Percentiles rank a stretch among this genome's conserved stretches.
These are phyloP conservation scores for Cotesia chilonis DNA, from an alignment of 1,140 invertebrate species.

Conservation along the genomic window DNA sequence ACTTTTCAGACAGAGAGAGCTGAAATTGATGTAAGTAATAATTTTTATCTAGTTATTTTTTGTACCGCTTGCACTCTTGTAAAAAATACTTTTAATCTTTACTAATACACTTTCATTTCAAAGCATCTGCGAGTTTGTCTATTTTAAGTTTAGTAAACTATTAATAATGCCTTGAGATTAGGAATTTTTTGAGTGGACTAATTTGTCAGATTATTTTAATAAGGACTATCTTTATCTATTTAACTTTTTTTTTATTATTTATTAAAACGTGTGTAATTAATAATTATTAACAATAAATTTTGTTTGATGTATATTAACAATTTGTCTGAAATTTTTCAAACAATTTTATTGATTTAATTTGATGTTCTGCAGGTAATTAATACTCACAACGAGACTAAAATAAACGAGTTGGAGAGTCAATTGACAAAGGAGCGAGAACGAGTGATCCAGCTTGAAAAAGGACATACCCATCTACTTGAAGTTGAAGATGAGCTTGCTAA, in stretches of 20 bases:
- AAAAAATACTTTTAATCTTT: background rate
- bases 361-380: constrained; percentile 57
- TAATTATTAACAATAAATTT: too few relatives aligned
- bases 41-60: constrained; percentile 49
- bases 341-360: constrained; percentile 38
- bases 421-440: constrained; percentile 64
- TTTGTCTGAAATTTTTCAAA: constrained; percentile 3
- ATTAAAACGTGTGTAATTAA: too few relatives aligned
- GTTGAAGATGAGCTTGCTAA: constrained; percentile 66
- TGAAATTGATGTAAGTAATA: constrained; percentile 65
- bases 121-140: background rate
- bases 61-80: constrained; percentile 56
- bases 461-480: constrained; percentile 68
- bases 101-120: constrained; percentile 40
- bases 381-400: constrained; percentile 64
- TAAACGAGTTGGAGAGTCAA: constrained; percentile 67
- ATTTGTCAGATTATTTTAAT: too few relatives aligned
- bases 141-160: too few relatives aligned
- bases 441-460: constrained; percentile 64
- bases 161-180: too few relatives aligned
- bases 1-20: constrained; percentile 61
- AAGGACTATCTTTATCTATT: background rate
- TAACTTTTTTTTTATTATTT: background rate
- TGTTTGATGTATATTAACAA: background rate
- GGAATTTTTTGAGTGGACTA: too few relatives aligned